Evolutionary conservation across 2,888 invertebrate genomes (phyloP).

Genomic region (Cheilosia urbana): DNA sequence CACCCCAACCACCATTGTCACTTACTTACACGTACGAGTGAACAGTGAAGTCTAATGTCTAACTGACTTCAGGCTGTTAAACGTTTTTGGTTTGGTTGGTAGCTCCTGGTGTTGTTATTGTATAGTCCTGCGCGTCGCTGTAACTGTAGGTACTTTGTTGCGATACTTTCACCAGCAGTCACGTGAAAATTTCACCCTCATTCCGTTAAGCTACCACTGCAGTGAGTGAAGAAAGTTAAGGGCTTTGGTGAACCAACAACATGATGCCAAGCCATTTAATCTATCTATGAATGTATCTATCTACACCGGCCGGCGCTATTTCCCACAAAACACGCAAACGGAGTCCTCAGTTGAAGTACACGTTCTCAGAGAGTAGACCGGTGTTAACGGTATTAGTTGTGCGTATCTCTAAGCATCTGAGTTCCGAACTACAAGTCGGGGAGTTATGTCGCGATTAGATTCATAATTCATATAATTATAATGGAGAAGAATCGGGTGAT

Average conservation of each 20-base stretch:
- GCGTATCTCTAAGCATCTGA: slow-evolving; percentile 34
- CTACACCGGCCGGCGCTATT: slow-evolving; percentile 21
- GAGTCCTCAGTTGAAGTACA: slow-evolving; percentile 45
- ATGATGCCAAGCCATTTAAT: slow-evolving; percentile 52
- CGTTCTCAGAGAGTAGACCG: slow-evolving; percentile 55
- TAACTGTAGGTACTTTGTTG: slow-evolving; percentile 28
- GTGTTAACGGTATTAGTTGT: slow-evolving; percentile 60
- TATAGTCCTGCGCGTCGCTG: slow-evolving; percentile 49
- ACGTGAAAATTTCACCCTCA: slow-evolving; percentile 23
- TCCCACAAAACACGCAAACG: slow-evolving; percentile 35
- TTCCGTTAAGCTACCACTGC: not conserved
- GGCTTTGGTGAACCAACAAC: slow-evolving; percentile 49
- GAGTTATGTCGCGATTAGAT: slow-evolving; percentile 44
- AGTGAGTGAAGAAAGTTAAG: slow-evolving; percentile 20
- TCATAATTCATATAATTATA: too few species aligned
- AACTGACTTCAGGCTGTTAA: slow-evolving; percentile 9
- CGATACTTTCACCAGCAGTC: slow-evolving; percentile 38
- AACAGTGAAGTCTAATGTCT: too few species aligned
- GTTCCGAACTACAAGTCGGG: slow-evolving; percentile 15
- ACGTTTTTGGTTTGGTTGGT: not conserved
- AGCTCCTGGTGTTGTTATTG: not conserved
- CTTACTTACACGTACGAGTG: not conserved
- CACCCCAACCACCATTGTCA: not conserved
- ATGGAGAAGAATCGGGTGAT: slow-evolving; percentile 26
- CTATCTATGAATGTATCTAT: slow-evolving; percentile 37